phyloP scores from a whole-genome alignment of 2,113 vertebrate species.

The Corythornis vintsioides region DNA sequence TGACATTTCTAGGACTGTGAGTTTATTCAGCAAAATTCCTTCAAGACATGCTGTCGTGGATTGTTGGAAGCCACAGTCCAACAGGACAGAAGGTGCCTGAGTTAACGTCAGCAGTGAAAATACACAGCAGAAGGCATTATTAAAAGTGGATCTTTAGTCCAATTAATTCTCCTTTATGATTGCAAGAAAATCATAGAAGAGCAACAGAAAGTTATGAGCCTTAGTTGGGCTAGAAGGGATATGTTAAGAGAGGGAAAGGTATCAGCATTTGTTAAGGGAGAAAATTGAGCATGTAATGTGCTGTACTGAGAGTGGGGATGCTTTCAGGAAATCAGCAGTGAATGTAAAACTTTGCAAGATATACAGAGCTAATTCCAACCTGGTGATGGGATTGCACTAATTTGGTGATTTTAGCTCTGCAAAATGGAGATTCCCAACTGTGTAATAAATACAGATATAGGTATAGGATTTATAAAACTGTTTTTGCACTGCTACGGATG shows the following conservation, averaged over 20 bases:
- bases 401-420: not conserved
- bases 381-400: not conserved
- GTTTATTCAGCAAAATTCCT: slow-evolving; percentile 16
- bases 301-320: not conserved
- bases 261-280: not conserved
- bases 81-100: slow-evolving; percentile 41
- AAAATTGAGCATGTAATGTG: not conserved
- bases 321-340: not conserved
- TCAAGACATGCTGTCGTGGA: not conserved
- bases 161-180: not conserved
- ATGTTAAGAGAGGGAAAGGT: not conserved
- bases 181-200: slow-evolving; percentile 28
- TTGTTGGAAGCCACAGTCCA: slow-evolving; percentile 19
- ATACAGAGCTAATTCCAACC: not conserved
- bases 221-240: not conserved
- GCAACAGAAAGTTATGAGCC: not conserved
- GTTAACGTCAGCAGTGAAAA: slow-evolving; percentile 37
- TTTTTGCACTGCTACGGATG: not conserved
- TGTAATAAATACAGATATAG: not conserved
- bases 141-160: slow-evolving; percentile 16
- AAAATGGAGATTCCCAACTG: not conserved
- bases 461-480: not conserved
- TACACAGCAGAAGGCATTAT: slow-evolving; percentile 35
- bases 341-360: not conserved
- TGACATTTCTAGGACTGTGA: not conserved